These are phyloP conservation scores for Tipula vernalis DNA, from an alignment of 2,888 invertebrate genomes.

Conservation along the genomic window DNA sequence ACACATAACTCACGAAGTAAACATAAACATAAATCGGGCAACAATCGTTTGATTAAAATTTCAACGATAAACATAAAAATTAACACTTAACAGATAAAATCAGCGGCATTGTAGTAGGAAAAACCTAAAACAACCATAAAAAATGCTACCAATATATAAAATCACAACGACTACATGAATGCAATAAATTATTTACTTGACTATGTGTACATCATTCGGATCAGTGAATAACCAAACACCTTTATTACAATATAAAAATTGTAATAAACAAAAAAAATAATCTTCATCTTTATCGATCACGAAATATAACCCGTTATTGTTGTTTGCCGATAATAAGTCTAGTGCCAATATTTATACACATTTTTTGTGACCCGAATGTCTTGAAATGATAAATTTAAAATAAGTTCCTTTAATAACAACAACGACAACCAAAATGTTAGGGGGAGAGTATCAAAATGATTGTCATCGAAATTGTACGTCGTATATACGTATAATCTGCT, in stretches of 20 bases:
- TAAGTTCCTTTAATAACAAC: background rate
- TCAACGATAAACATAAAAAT: background rate
- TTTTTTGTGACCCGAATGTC: background rate
- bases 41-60: background rate
- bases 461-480: background rate
- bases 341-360: background rate
- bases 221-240: background rate
- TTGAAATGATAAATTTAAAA: background rate
- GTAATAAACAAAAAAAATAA: background rate
- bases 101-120: background rate
- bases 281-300: background rate
- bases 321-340: background rate
- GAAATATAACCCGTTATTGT: background rate
- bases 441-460: background rate
- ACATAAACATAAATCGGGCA: background rate
- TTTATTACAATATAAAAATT: background rate
- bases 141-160: background rate
- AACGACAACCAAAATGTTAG: background rate
- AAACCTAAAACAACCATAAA: background rate
- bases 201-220: background rate
- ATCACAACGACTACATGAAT: background rate
- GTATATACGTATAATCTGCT: background rate
- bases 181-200: background rate
- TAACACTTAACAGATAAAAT: background rate
- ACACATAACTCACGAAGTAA: no score